Evolutionary conservation across 2,888 invertebrate species (phyloP).

Genomic region (Argyresthia goedartella): DNA sequence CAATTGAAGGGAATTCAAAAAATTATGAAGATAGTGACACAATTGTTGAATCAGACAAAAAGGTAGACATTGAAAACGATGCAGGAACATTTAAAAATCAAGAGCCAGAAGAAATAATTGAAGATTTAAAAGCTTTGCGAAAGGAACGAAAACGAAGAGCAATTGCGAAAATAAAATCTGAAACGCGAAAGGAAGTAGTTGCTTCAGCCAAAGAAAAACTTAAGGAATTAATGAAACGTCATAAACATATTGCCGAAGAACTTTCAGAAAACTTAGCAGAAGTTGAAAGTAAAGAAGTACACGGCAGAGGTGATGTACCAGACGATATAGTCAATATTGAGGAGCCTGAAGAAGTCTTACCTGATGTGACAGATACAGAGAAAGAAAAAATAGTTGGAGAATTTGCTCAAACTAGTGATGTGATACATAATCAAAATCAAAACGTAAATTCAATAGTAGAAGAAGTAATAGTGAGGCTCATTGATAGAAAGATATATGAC

Average conservation of each 20-base stretch:
- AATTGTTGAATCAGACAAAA: too few species aligned
- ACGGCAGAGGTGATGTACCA: conserved; percentile 43
- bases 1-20: not conserved
- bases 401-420: conserved; percentile 10
- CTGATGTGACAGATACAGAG: conserved; percentile 11
- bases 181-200: conserved; percentile 57
- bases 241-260: conserved; percentile 52
- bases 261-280: conserved; percentile 32
- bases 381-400: conserved; percentile 2
- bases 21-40: not conserved
- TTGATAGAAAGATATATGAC: conserved; percentile 66
- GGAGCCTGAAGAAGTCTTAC: conserved; percentile 2
- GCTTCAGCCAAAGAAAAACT: conserved; percentile 64
- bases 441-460: conserved; percentile 59
- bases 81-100: not conserved
- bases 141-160: conserved; percentile 53
- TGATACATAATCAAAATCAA: conserved; percentile 31
- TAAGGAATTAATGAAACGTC: conserved; percentile 61
- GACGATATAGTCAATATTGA: conserved; percentile 21
- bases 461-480: conserved; percentile 53
- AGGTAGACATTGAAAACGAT: not conserved
- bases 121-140: conserved; percentile 38
- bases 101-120: conserved; percentile 34
- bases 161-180: conserved; percentile 56
- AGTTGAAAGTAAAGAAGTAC: conserved; percentile 20